A percentile compares a stretch with the other conserved stretches of the same genome.
phyloP scores from a whole-genome alignment of 1,140 invertebrate genomes.

The Nylanderia fulva region DNA sequence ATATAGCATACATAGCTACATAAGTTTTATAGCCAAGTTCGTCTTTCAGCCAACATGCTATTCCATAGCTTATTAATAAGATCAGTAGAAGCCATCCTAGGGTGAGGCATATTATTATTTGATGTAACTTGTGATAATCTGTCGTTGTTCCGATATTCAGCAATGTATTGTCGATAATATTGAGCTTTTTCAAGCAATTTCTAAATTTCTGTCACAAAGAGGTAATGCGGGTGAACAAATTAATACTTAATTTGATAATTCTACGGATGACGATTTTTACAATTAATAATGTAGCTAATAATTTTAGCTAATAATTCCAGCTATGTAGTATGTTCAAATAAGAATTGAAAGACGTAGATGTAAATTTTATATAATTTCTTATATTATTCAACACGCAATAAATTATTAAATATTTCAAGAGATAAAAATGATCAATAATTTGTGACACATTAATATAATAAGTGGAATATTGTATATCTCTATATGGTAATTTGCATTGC shows the following conservation, averaged over 20 bases:
- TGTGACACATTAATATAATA: too few species aligned
- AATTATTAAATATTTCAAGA: too few species aligned
- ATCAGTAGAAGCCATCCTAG: neutral
- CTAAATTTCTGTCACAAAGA: neutral
- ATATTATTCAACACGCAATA: too few species aligned
- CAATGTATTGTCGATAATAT: neutral
- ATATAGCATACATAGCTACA: neutral
- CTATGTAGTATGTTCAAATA: too few species aligned
- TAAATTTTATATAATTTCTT: too few species aligned
- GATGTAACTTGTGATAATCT: conserved; percentile 20
- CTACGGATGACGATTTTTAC: too few species aligned
- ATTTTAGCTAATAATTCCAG: too few species aligned
- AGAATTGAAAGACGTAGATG: too few species aligned
- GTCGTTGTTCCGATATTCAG: neutral
- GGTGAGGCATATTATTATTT: neutral
- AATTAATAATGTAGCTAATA: too few species aligned
- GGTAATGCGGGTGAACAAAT: neutral
- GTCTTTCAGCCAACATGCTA: neutral
- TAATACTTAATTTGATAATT: neutral
- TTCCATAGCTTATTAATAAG: neutral
- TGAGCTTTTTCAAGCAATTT: neutral
- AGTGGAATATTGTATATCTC: too few species aligned
- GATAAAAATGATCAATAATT: too few species aligned
- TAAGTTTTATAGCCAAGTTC: neutral
- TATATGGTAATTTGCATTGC: too few species aligned